These are phyloP conservation scores for Lordiphosa collinella DNA, from an alignment of 1,140 invertebrate genomes.

Conservation along the genomic window DNA sequence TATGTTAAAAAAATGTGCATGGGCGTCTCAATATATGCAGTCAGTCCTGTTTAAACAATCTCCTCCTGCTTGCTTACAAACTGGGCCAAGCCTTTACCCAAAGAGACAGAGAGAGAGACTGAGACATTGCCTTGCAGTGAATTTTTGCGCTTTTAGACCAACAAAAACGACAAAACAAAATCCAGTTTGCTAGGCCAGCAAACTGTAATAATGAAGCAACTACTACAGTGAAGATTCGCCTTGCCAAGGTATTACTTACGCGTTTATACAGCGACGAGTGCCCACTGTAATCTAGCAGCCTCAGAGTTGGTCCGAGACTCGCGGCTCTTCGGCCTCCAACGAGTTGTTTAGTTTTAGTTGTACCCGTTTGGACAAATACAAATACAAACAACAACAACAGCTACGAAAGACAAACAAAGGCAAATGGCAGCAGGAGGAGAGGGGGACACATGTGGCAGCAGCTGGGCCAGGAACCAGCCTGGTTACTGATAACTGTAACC, in stretches of 20 bases:
- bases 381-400: conserved; percentile 14
- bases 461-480: conserved; percentile 28
- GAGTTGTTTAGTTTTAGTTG: conserved; percentile 61
- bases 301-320: conserved; percentile 35
- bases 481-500: conserved; percentile 61
- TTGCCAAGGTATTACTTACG: not conserved
- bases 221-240: not conserved
- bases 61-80: conserved; percentile 3
- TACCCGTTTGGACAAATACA: conserved; percentile 60
- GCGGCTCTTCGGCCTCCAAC: conserved; percentile 39
- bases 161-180: conserved; percentile 43
- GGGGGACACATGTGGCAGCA: conserved; percentile 39
- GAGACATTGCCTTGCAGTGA: too few relatives aligned
- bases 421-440: conserved; percentile 8
- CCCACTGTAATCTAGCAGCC: conserved; percentile 23
- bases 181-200: conserved; percentile 53
- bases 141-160: conserved; percentile 35
- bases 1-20: not conserved
- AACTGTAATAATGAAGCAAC: conserved; percentile 45
- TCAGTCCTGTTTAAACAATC: conserved; percentile 18
- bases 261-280: not conserved
- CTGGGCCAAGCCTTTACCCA: conserved; percentile 15
- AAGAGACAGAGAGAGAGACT: not conserved
- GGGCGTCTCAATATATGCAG: conserved; percentile 4
- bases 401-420: conserved; percentile 40